Conservation (phyloP, 2,797 vertebrate species). For the Anas capensis region DNA sequence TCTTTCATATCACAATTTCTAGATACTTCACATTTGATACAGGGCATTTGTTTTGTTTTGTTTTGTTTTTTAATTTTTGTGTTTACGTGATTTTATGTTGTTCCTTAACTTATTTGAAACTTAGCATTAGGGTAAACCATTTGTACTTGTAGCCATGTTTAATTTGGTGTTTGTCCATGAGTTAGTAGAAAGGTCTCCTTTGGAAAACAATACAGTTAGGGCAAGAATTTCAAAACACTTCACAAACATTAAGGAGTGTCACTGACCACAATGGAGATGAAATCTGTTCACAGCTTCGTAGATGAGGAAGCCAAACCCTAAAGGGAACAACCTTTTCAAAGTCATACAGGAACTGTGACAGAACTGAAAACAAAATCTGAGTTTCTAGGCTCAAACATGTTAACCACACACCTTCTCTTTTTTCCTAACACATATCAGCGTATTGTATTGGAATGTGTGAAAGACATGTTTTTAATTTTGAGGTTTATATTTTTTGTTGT, state of each 20-base stretch:
- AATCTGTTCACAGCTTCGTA: not conserved
- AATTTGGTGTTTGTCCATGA: not conserved
- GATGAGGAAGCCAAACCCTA: not conserved
- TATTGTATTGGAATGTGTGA: not conserved
- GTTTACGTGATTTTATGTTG: rapidly evolving
- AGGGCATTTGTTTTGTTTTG: not conserved
- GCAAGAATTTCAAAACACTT: not conserved
- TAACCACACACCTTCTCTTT: not conserved
- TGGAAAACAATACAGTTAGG: not conserved
- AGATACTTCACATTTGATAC: not conserved
- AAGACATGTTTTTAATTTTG: not conserved
- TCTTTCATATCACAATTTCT: not conserved
- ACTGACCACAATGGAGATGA: not conserved
- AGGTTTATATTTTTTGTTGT: not conserved
- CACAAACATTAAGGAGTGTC: not conserved
- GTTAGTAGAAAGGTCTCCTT: not conserved
- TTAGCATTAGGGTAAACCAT: not conserved
- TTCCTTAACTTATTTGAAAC: not conserved
- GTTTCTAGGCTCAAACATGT: not conserved
- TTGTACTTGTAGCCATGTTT: not conserved
- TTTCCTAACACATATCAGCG: not conserved
- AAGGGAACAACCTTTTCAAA: not conserved
- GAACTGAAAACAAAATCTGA: not conserved
- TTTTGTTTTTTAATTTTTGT: not conserved
- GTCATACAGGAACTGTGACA: not conserved